These are phyloP conservation scores for Ectemnius cavifrons DNA, from an alignment of 2,888 invertebrate species.

Conservation along the genomic window DNA sequence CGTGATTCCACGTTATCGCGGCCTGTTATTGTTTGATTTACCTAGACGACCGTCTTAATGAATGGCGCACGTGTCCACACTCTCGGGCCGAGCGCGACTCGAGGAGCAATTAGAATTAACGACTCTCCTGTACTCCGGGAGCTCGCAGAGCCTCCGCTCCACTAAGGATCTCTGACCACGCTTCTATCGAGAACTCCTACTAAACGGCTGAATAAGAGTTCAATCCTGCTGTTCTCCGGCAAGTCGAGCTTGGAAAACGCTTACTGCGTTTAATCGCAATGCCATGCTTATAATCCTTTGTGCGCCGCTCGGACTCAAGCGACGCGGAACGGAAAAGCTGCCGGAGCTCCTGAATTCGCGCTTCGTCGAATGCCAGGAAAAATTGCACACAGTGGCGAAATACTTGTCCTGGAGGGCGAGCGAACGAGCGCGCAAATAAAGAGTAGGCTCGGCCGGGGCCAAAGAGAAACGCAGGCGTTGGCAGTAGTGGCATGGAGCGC, in stretches of 20 bases:
- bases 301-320: slow-evolving; percentile 1
- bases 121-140: too few relatives aligned
- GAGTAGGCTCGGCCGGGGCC: slow-evolving; percentile 23
- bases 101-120: too few relatives aligned
- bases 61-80: slow-evolving; percentile 55
- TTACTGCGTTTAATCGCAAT: too few relatives aligned
- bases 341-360: neutral
- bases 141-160: neutral
- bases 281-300: too few relatives aligned
- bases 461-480: neutral
- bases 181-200: neutral
- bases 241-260: slow-evolving; percentile 7
- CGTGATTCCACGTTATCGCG: slow-evolving; percentile 55
- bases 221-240: too few relatives aligned
- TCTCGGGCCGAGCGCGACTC: slow-evolving; percentile 7
- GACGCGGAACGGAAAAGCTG: slow-evolving; percentile 7
- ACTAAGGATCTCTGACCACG: neutral
- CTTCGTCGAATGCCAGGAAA: neutral
- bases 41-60: slow-evolving; percentile 52
- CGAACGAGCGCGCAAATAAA: slow-evolving; percentile 24
- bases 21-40: slow-evolving; percentile 55
- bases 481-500: neutral
- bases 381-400: neutral
- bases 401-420: neutral
- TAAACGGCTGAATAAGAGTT: neutral